Conservation (phyloP, 2,888 invertebrate genomes). For the Dasypogon diadema region DNA sequence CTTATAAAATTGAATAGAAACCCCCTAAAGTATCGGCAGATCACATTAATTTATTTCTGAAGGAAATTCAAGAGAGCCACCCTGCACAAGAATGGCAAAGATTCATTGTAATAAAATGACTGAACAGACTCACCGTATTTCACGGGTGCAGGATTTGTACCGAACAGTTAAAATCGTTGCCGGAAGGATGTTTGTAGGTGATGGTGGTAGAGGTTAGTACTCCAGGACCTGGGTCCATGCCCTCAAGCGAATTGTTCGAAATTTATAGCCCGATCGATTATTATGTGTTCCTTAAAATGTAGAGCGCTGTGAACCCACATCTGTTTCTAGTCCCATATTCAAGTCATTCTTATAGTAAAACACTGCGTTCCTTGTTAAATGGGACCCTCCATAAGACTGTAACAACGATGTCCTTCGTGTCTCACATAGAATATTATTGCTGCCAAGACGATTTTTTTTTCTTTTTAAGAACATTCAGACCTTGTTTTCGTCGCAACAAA, state of each 20-base stretch:
- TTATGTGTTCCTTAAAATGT: constrained; percentile 53
- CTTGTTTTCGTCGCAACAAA: constrained; percentile 37
- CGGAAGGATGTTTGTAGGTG: constrained; percentile 47
- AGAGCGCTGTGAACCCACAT: constrained; percentile 52
- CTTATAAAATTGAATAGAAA: constrained; percentile 50
- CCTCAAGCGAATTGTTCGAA: constrained; percentile 10
- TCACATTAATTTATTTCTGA: constrained; percentile 51
- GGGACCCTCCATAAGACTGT: constrained; percentile 32
- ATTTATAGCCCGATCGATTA: constrained; percentile 52
- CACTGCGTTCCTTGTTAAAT: constrained; percentile 40
- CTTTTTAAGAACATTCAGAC: constrained; percentile 26
- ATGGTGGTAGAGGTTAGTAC: constrained; percentile 3
- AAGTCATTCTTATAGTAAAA: constrained; percentile 46
- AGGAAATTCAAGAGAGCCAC: constrained; percentile 26
- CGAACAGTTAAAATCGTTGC: constrained; percentile 45
- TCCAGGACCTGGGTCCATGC: constrained; percentile 3
- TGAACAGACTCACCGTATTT: constrained; percentile 51
- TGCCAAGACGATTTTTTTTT: constrained; percentile 33
- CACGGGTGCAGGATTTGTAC: constrained; percentile 43
- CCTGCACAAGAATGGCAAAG: constrained; percentile 8
- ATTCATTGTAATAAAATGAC: constrained; percentile 50
- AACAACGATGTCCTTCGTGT: constrained; percentile 48
- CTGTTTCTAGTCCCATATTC: constrained; percentile 51
- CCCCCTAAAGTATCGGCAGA: constrained; percentile 49
- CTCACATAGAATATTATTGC: constrained; percentile 45